A percentile compares a stretch with the other conserved stretches of the same genome.
Evolutionary conservation across 2,797 vertebrate species (phyloP).

Genomic region (Sternotherus odoratus): DNA sequence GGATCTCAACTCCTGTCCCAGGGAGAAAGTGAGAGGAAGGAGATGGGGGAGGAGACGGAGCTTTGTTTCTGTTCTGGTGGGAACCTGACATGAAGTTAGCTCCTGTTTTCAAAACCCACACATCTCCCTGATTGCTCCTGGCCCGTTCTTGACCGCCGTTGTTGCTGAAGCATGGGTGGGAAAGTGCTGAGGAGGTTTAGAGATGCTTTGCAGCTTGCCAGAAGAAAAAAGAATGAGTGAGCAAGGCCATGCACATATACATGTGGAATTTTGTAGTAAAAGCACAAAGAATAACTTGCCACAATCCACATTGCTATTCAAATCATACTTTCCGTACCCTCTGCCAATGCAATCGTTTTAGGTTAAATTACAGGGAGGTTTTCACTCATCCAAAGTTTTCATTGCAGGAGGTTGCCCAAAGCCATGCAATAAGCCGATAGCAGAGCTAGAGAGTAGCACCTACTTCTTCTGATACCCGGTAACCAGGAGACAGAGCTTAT

Average conservation of each 20-base stretch:
- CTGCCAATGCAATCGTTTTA: not conserved
- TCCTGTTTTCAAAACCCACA: not conserved
- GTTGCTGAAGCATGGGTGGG: not conserved
- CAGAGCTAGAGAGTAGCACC: not conserved
- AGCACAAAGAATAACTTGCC: not conserved
- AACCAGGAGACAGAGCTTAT: not conserved
- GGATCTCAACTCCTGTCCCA: not conserved
- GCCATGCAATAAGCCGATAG: not conserved
- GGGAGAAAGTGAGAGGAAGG: not conserved
- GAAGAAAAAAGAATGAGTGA: not conserved
- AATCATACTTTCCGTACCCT: rapidly evolving
- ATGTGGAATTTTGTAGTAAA: not conserved
- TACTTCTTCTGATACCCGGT: not conserved
- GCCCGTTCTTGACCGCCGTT: not conserved
- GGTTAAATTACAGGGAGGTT: not conserved
- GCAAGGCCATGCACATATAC: not conserved
- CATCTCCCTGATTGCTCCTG: not conserved
- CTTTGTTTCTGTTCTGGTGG: not conserved
- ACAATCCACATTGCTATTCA: rapidly evolving
- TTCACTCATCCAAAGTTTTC: not conserved
- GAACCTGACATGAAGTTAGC: not conserved
- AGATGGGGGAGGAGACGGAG: not conserved
- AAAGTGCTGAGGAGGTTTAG: constrained; percentile 7
- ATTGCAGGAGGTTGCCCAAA: not conserved
- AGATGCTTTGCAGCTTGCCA: constrained; percentile 24